phyloP scores from a whole-genome alignment of 2,797 vertebrate species.

The Etheostoma nigrum region DNA sequence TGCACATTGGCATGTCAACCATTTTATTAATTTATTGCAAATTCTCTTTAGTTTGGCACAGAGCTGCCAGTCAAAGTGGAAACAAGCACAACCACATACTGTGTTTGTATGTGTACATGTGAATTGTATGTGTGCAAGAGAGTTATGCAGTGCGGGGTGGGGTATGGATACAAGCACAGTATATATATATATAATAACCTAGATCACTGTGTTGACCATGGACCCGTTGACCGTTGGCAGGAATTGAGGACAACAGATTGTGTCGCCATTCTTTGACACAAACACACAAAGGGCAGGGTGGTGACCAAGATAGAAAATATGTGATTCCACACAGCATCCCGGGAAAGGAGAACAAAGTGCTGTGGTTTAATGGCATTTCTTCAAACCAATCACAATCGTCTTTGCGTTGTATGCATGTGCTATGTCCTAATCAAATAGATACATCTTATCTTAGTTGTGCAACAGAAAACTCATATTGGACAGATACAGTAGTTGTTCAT shows the following conservation, averaged over 20 bases:
- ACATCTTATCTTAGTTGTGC: no score
- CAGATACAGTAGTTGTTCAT: no score
- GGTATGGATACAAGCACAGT: conserved; percentile 5
- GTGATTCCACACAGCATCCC: no score
- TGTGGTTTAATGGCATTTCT: no score
- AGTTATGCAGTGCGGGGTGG: conserved; percentile 30
- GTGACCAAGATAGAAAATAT: conserved; percentile 23
- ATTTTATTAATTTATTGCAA: not conserved
- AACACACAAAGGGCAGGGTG: conserved; percentile 18
- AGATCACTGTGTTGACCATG: conserved; percentile 61
- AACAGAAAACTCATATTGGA: no score
- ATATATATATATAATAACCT: conserved; percentile 25
- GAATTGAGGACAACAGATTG: conserved; percentile 50
- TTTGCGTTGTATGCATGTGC: no score
- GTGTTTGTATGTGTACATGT: not conserved
- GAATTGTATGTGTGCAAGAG: not conserved
- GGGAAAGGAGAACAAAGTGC: no score
- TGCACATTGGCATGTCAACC: not conserved
- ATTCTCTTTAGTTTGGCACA: not conserved
- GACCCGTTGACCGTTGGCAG: conserved; percentile 31
- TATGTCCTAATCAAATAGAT: no score
- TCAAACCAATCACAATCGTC: no score
- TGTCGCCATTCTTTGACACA: conserved; percentile 27
- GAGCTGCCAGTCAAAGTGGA: not conserved
- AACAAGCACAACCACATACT: not conserved